Conservation (phyloP, 2,113 vertebrate species). For the human (Homo sapiens) region DNA sequence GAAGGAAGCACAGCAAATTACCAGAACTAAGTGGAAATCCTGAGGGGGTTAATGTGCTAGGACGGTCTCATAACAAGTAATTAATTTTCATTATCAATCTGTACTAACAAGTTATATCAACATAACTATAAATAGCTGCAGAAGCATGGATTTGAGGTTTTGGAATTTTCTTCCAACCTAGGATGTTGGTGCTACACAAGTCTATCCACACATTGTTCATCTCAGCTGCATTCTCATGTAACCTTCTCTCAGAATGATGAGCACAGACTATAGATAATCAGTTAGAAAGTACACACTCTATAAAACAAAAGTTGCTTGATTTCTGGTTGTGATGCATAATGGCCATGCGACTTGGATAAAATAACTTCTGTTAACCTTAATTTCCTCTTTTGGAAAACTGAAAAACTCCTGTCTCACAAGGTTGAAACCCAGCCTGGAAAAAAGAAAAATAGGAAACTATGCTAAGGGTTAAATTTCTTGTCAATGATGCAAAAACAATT, state of each 20-base stretch:
- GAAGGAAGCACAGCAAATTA: neutral
- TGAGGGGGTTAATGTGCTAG: too few species aligned
- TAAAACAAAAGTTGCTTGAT: neutral
- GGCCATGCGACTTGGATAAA: neutral
- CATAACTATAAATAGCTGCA: neutral
- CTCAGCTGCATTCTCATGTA: neutral
- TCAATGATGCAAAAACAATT: constrained; percentile 28
- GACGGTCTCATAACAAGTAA: neutral
- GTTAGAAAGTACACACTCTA: neutral
- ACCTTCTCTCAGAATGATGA: neutral
- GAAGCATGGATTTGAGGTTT: neutral
- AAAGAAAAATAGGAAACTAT: neutral
- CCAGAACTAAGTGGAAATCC: neutral
- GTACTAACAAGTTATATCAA: neutral
- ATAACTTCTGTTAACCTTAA: neutral
- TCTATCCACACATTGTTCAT: neutral
- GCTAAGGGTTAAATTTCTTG: neutral
- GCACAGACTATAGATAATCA: neutral
- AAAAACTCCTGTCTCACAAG: neutral
- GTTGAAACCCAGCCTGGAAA: neutral
- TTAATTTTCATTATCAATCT: neutral
- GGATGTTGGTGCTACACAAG: too few species aligned
- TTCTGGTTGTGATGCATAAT: neutral
- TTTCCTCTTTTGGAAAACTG: neutral
- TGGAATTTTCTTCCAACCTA: neutral